These are phyloP conservation scores for Eolophus roseicapilla DNA, from an alignment of 2,113 vertebrate species.

Conservation along the genomic window DNA sequence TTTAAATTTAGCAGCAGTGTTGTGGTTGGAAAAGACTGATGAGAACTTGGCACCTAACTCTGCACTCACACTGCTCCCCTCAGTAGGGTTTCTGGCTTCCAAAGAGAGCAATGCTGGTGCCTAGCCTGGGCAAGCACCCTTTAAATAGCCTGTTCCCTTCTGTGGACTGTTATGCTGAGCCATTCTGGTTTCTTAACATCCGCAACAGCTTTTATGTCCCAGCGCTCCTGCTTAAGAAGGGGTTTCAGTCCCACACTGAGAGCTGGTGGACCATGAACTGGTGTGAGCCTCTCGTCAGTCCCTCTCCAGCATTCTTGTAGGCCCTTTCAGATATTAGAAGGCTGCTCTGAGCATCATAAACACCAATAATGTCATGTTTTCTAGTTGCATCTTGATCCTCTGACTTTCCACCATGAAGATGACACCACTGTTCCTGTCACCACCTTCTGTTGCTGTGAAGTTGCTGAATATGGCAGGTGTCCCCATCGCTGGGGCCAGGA, in stretches of 20 bases:
- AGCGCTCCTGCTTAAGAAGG: rapidly evolving
- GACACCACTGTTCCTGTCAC: not conserved
- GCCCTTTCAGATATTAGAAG: not conserved
- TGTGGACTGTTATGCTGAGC: not conserved
- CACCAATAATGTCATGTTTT: not conserved
- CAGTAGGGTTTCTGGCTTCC: not conserved
- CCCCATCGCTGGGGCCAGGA: not conserved
- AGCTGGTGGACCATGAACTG: not conserved
- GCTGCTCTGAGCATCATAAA: not conserved
- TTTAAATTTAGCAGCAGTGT: conserved; percentile 52
- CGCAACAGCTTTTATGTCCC: not conserved
- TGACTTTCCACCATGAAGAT: not conserved
- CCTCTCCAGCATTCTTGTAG: not conserved
- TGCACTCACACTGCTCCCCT: not conserved
- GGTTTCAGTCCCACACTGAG: not conserved
- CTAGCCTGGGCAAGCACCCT: not conserved
- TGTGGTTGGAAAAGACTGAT: conserved; percentile 25
- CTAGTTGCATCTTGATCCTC: not conserved
- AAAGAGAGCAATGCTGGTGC: not conserved
- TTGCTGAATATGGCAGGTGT: not conserved
- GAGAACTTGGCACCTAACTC: conserved; percentile 10
- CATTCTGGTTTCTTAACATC: not conserved
- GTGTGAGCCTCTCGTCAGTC: not conserved
- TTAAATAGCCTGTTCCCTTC: not conserved
- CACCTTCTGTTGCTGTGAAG: not conserved